phyloP scores from a whole-genome alignment of 2,888 invertebrate species.

The Noctua comes region DNA sequence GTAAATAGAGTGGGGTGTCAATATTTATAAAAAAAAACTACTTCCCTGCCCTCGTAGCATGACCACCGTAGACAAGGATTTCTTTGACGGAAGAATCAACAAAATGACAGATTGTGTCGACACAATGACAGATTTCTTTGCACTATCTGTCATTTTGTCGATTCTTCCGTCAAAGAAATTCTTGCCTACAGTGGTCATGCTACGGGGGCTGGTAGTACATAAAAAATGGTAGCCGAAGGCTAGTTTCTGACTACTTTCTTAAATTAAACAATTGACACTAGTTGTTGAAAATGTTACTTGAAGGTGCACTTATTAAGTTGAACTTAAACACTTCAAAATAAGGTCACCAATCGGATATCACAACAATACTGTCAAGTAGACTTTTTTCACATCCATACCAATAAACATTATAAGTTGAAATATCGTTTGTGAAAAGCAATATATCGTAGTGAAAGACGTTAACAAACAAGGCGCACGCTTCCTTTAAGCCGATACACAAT shows the following conservation, averaged over 20 bases:
- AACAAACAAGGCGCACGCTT: slow-evolving; percentile 61
- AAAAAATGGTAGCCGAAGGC: neutral
- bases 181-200: too few relatives aligned
- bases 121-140: too few relatives aligned
- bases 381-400: neutral
- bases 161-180: too few relatives aligned
- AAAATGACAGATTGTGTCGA: too few relatives aligned
- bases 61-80: too few relatives aligned
- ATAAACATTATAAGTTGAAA: slow-evolving; percentile 16
- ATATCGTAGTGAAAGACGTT: slow-evolving; percentile 36
- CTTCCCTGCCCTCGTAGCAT: too few relatives aligned
- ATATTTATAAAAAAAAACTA: neutral
- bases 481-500: slow-evolving; percentile 72
- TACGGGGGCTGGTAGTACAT: neutral
- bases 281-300: neutral
- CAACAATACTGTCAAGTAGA: neutral
- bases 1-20: neutral
- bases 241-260: neutral
- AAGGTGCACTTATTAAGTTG: neutral
- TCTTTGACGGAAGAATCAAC: too few relatives aligned
- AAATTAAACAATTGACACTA: neutral
- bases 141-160: too few relatives aligned
- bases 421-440: slow-evolving; percentile 24
- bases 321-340: neutral
- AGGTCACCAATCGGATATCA: neutral